A percentile compares a stretch with the other conserved stretches of the same genome.
These are phyloP conservation scores for Cancer borealis DNA, from an alignment of 2,888 invertebrate genomes.

Conservation along the genomic window DNA sequence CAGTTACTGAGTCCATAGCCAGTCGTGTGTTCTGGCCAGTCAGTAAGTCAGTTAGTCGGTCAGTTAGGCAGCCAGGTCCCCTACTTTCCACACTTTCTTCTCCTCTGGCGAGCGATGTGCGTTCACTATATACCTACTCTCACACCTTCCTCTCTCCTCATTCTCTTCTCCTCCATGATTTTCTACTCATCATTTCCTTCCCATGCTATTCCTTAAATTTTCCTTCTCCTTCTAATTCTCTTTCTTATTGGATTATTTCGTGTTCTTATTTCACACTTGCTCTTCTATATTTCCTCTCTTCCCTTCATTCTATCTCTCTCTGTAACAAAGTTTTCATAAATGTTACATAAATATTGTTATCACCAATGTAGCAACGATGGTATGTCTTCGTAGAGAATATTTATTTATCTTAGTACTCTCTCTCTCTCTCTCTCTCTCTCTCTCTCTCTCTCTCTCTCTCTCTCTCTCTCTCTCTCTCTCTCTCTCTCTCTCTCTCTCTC, in stretches of 20 bases:
- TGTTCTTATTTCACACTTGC: background rate
- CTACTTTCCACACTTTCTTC: constrained; percentile 61
- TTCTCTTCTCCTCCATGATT: background rate
- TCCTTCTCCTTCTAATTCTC: background rate
- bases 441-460: background rate
- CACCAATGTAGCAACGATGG: background rate
- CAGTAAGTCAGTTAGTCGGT: background rate
- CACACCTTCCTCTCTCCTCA: background rate
- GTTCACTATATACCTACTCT: background rate
- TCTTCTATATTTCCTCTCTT: background rate
- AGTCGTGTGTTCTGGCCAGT: background rate
- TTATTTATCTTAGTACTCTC: background rate
- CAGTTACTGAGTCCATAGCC: background rate
- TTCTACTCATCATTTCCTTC: too few species aligned
- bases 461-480: constrained; percentile 1
- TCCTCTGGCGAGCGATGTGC: constrained; percentile 36
- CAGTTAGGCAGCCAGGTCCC: background rate
- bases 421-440: constrained; percentile 9
- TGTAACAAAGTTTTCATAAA: background rate
- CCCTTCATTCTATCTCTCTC: background rate
- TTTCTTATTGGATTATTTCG: background rate
- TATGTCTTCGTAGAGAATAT: background rate
- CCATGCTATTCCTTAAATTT: background rate
- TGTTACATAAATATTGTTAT: background rate
- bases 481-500: constrained; percentile 29